These are phyloP conservation scores for Latrodectus hesperus DNA, from an alignment of 2,888 invertebrate genomes.

Conservation along the genomic window DNA sequence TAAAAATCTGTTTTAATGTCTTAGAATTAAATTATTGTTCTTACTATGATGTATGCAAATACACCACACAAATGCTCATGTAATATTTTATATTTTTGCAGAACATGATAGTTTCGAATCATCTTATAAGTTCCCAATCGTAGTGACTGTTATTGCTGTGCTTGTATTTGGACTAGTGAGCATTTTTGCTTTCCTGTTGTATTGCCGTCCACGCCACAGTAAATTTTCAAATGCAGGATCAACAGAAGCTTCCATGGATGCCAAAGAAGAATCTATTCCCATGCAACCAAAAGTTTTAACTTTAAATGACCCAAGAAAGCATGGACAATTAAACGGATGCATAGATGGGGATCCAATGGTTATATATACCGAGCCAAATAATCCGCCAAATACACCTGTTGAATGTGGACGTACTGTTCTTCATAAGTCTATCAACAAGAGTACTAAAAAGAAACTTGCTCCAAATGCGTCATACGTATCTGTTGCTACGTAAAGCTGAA, in stretches of 20 bases:
- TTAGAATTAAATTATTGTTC: too few species aligned
- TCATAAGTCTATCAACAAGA: too few species aligned
- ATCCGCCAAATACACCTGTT: constrained; percentile 1
- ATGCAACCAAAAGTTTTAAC: constrained; percentile 37
- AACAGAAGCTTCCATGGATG: constrained; percentile 33
- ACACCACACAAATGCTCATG: too few species aligned
- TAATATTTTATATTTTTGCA: background rate
- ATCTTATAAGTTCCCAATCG: constrained; percentile 39
- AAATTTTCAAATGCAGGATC: constrained; percentile 14
- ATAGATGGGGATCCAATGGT: background rate
- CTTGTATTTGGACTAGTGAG: constrained; percentile 37
- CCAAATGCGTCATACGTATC: too few species aligned
- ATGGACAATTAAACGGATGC: background rate
- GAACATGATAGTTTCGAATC: constrained; percentile 20
- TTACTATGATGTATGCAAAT: too few species aligned
- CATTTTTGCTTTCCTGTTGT: constrained; percentile 33
- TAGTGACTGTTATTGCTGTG: constrained; percentile 45
- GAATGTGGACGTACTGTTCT: background rate
- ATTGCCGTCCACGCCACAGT: constrained; percentile 29
- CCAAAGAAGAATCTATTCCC: constrained; percentile 56
- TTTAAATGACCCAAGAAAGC: constrained; percentile 9
- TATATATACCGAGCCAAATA: background rate
- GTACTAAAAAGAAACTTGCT: too few species aligned
- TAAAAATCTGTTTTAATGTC: too few species aligned
- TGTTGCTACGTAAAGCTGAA: too few species aligned